These are phyloP conservation scores for Hirtodrosophila duncani DNA, from an alignment of 2,888 invertebrate genomes.

Conservation along the genomic window DNA sequence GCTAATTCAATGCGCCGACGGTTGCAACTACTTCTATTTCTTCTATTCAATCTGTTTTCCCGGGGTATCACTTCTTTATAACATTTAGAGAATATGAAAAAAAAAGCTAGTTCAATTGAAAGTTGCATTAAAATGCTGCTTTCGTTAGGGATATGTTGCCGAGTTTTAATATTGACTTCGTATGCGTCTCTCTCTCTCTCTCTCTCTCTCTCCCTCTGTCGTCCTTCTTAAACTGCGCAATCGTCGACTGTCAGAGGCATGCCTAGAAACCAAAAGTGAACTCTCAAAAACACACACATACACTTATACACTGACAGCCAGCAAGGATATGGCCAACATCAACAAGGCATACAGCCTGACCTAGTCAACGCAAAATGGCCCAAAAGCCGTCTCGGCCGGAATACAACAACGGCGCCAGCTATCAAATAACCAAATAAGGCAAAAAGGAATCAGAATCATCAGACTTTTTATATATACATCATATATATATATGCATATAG, in stretches of 20 bases:
- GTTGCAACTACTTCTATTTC: too few relatives aligned
- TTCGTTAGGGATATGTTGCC: slow-evolving; percentile 24
- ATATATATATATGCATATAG: too few relatives aligned
- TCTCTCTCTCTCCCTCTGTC: neutral
- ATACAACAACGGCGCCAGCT: slow-evolving; percentile 10
- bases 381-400: slow-evolving; percentile 21
- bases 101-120: too few relatives aligned
- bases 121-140: too few relatives aligned
- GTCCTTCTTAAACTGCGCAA: slow-evolving; percentile 38
- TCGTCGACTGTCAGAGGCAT: slow-evolving; percentile 11
- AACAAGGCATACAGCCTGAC: slow-evolving; percentile 53
- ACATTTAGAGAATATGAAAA: too few relatives aligned
- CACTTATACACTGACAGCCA: neutral
- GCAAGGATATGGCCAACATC: too few relatives aligned
- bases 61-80: too few relatives aligned
- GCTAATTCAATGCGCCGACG: too few relatives aligned
- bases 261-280: slow-evolving; percentile 33
- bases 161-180: slow-evolving; percentile 20
- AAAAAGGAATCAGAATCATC: slow-evolving; percentile 16
- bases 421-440: slow-evolving; percentile 52
- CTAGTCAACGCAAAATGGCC: slow-evolving; percentile 59
- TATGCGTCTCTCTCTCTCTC: neutral
- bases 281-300: neutral
- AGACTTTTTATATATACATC: too few relatives aligned
- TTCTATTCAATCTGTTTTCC: too few relatives aligned